Evolutionary conservation across 2,888 invertebrate species (phyloP).

Genomic region (Caenorhabditis sp.): DNA sequence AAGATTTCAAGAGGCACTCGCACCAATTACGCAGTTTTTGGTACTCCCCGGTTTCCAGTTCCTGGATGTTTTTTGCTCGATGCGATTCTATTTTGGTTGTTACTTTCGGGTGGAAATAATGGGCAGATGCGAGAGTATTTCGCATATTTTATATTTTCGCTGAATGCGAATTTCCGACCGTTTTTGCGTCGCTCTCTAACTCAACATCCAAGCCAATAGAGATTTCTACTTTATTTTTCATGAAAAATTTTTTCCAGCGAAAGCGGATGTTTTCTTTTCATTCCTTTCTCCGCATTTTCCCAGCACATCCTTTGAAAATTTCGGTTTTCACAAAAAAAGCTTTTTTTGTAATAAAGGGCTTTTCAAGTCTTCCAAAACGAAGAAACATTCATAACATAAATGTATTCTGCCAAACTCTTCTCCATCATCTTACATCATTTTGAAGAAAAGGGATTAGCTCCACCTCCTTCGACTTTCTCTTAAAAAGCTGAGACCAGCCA

Average conservation of each 20-base stretch:
- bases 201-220: not conserved
- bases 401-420: not conserved
- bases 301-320: constrained; percentile 34
- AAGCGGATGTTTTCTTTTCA: constrained; percentile 27
- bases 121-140: too few relatives aligned
- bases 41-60: constrained; percentile 8
- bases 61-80: constrained; percentile 2
- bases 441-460: constrained; percentile 16
- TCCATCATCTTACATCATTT: constrained; percentile 41
- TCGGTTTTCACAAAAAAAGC: not conserved
- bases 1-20: constrained; percentile 41
- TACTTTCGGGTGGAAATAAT: not conserved
- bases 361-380: too few relatives aligned
- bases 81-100: not conserved
- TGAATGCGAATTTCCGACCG: not conserved
- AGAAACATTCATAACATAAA: too few relatives aligned
- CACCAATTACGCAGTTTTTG: constrained; percentile 21
- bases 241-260: not conserved
- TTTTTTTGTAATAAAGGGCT: constrained; percentile 8
- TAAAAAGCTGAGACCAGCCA: not conserved
- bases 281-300: not conserved
- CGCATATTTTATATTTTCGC: not conserved
- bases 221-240: not conserved
- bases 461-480: not conserved
- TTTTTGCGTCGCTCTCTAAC: not conserved